Evolutionary conservation across 2,888 invertebrate genomes (phyloP), one percentile per base, ranked within the genome.

Genomic region (Phytoseiulus persimilis): DNA sequence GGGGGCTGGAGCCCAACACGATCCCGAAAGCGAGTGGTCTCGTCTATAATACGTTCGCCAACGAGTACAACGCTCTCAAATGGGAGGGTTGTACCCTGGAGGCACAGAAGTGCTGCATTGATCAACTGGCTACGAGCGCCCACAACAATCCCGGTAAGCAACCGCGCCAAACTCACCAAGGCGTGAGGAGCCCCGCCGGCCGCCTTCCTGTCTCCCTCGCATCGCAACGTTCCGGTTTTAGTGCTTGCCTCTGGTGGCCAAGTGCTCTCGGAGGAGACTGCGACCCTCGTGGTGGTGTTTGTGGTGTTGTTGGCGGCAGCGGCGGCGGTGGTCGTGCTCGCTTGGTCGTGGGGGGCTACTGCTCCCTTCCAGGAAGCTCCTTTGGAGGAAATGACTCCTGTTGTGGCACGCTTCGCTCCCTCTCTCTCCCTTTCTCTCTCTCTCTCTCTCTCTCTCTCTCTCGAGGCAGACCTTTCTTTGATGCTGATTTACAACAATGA

Each of bases 41-140:
- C 31, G 87, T 87, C 39, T 87, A 87, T 32, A 87, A 33, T 87
- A 87, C 87, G 87, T 87, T 87, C 31, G 87, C 87, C 39, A 33
- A 87, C 39, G 23, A 14, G 39, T 87, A 39, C n/a, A 87, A 87
- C 32, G 87, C 87, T 28, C 33, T 87, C 33, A 87, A 87, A 87
- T 87, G 87, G 87, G 87, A 87, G 33, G 87, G 87, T 31, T 87
- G 87, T 23, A 45, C 32, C 87, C 32, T 39, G 87, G 87, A 87
- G 33, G 87, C 87, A 45, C 33, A 87, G 32, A 87, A 87, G 45
- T 87, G 87, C 33, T 87, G 87, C 32, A n/a, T 87, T 28, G 87
- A 87, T 31, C 87, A 87, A 31, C 87, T 87, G 39, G 87, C 87
- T 9, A 87, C 87, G n/a, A 87, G 87, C 32, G 45, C 45, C 39